Evolutionary conservation across 2,113 vertebrate species (phyloP).

Genomic region (Marmota flaviventris): DNA sequence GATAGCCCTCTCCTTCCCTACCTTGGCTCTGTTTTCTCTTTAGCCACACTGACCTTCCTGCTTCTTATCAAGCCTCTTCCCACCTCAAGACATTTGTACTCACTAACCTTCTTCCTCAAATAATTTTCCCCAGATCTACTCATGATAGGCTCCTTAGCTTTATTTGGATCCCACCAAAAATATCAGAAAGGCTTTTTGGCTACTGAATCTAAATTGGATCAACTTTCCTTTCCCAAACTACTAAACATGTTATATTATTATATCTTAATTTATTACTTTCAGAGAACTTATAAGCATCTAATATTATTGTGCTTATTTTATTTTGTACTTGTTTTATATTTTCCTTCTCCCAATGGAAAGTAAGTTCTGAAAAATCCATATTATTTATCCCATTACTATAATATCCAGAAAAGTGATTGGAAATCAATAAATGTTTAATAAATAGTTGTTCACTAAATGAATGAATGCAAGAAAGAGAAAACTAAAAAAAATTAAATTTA

Average conservation of each 20-base stretch:
- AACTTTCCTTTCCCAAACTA: neutral
- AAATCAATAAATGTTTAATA: neutral
- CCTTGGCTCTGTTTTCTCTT: neutral
- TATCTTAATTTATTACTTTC: neutral
- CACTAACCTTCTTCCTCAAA: neutral
- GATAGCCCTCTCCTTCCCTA: neutral
- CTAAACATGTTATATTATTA: neutral
- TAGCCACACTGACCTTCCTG: neutral
- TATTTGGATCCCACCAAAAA: neutral
- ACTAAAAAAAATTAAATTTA: neutral
- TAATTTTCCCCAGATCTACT: neutral
- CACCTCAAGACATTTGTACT: neutral
- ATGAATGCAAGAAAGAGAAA: conserved; percentile 21
- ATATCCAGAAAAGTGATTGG: neutral
- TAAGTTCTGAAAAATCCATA: neutral
- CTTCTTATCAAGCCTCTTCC: neutral
- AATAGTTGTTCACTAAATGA: neutral
- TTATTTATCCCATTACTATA: neutral
- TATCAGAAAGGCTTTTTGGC: neutral
- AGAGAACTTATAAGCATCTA: neutral
- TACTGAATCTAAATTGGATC: neutral
- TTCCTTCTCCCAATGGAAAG: neutral
- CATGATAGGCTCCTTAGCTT: neutral
- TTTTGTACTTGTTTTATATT: conserved; percentile 17
- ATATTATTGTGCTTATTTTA: neutral